A percentile compares a stretch with the other conserved stretches of the same genome.
Evolutionary conservation across 1,140 invertebrate genomes (phyloP).

Genomic region (Ceratina australensis): DNA sequence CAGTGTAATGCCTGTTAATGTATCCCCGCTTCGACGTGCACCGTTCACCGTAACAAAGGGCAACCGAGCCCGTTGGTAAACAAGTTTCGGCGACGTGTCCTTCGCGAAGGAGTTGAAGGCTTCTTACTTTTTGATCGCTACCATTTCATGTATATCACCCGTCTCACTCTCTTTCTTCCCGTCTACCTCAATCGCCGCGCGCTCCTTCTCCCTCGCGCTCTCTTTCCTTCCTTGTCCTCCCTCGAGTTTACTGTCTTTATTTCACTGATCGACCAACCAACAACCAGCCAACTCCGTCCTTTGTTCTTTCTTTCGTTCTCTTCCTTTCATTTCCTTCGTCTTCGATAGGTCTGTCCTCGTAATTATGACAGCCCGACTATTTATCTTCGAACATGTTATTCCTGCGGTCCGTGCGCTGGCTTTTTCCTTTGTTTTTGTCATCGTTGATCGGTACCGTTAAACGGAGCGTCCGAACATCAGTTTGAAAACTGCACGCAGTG

Average conservation of each 20-base stretch:
- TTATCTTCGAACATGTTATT: constrained; percentile 14
- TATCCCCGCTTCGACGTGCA: constrained; percentile 17
- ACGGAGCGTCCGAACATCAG: neutral
- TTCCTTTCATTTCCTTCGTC: constrained; percentile 44
- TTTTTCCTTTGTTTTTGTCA: constrained; percentile 22
- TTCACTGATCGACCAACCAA: constrained; percentile 62
- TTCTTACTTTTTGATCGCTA: constrained; percentile 40
- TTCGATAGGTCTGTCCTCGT: constrained; percentile 8
- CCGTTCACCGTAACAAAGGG: neutral
- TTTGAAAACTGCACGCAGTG: neutral
- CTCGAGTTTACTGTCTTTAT: constrained; percentile 33
- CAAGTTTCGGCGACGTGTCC: neutral
- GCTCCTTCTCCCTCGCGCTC: constrained; percentile 20
- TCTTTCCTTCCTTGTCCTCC: neutral
- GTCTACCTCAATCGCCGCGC: constrained; percentile 1
- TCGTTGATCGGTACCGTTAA: neutral
- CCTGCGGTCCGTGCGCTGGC: constrained; percentile 1
- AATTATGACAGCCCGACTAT: neutral
- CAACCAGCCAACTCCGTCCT: constrained; percentile 68
- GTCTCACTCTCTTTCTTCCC: constrained; percentile 32
- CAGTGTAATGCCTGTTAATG: constrained; percentile 36
- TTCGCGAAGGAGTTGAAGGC: constrained; percentile 9
- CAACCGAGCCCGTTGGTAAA: neutral
- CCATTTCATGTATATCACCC: constrained; percentile 31
- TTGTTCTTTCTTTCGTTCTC: constrained; percentile 60